Base-by-base conservation (phyloP, 23 tunicate genomes). In the Oikopleura vanhoeffeni region DNA sequence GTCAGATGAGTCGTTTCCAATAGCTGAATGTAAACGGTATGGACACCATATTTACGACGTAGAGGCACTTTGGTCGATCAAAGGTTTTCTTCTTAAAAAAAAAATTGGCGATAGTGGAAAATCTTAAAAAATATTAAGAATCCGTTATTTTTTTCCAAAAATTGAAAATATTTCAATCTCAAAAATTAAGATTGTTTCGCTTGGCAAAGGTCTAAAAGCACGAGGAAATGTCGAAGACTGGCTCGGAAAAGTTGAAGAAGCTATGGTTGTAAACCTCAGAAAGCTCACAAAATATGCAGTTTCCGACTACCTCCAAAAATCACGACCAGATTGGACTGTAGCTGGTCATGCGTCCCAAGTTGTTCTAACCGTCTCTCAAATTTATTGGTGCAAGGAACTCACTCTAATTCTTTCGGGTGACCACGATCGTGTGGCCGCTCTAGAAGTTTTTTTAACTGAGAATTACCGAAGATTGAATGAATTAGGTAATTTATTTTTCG, bases 181-280 rank as follows among this genome's bases (percentile, higher is more conserved):
- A n/a, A n/a, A n/a, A n/a, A n/a, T n/a, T n/a, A n/a, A n/a, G n/a
- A n/a, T n/a, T 40, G 99, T 95, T 57, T 76, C 88, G 41, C 90
- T 95, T n/a, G 99, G 99, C 76, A 90, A 91, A 71, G 99, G 99
- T 40, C 75, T 95, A 8, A 95, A 95, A 87, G 99, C 99, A 40
- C 91, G 99, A 2, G 99, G 99, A 39, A 95, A 95, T 83, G 99
- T 95, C 32, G 99, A 95, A 86, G 99, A 95, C 76, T 95, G 99
- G 99, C 84, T 95, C 57, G 96, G 99, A 8, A 95, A 91, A 41
- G 99, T 95, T 13, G 99, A 95, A 71, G 99, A 95, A 83, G 99
- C 96, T 39, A 95, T 95, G 99, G 92, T 91, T 38, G 88, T 85
- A 33, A 95, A 95, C 77, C 76, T 95, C 84, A 82, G 96, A 76